Conservation (phyloP, 2,113 vertebrate genomes). For the Brachirus orientalis region DNA sequence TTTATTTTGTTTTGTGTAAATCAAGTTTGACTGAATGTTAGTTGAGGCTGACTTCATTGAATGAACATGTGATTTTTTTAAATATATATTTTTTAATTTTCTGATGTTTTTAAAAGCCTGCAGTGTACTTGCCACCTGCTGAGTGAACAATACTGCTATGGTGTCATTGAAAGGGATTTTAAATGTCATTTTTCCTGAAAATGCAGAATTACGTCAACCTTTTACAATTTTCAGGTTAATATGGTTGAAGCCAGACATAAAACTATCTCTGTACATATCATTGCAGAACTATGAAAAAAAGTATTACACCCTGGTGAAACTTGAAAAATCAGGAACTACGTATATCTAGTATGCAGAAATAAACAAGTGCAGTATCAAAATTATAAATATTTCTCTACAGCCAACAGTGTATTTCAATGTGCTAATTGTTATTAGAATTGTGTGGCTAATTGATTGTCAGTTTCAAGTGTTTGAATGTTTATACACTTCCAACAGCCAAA, state of each 20-base stretch:
- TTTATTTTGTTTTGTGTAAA: slow-evolving; percentile 51
- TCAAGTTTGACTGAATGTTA: slow-evolving; percentile 67
- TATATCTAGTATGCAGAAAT: slow-evolving; percentile 50
- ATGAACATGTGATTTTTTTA: slow-evolving; percentile 67
- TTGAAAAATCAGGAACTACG: slow-evolving; percentile 68
- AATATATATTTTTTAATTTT: slow-evolving; percentile 42
- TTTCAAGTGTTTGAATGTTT: slow-evolving; percentile 63
- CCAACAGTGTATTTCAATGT: slow-evolving; percentile 47
- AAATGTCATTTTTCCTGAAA: slow-evolving; percentile 64
- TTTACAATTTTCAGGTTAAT: slow-evolving; percentile 52
- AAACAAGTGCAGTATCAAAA: slow-evolving; percentile 34
- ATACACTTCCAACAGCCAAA: slow-evolving; percentile 63
- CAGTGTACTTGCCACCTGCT: slow-evolving; percentile 42
- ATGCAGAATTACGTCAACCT: slow-evolving; percentile 28
- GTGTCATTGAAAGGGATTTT: slow-evolving; percentile 76
- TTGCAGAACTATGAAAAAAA: slow-evolving; percentile 44
- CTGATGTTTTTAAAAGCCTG: slow-evolving; percentile 49
- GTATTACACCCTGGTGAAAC: slow-evolving; percentile 74
- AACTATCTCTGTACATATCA: slow-evolving; percentile 62
- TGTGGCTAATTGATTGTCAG: slow-evolving; percentile 40
- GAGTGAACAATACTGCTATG: slow-evolving; percentile 41
- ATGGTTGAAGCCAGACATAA: slow-evolving; percentile 60
- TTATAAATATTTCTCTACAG: slow-evolving; percentile 40
- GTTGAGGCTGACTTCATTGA: slow-evolving; percentile 66
- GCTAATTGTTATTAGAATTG: slow-evolving; percentile 27